Evolutionary conservation across 2,113 vertebrate genomes (phyloP), one percentile per base, ranked within the genome.

Genomic region (Hyaena hyaena): DNA sequence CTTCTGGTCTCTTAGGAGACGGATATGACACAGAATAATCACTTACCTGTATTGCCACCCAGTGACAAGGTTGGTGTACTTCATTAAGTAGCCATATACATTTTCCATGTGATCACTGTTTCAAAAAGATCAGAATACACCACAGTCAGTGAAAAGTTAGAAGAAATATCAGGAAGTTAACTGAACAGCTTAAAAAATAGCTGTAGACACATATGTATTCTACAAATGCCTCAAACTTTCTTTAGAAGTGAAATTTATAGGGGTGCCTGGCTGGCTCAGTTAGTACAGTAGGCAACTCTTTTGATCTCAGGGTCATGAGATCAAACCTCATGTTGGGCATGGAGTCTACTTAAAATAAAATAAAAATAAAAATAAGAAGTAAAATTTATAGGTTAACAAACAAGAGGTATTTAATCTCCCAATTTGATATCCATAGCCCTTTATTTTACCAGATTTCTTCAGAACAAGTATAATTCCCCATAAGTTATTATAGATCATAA

Each of bases 51-150:
- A 99, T 76, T 99, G 99, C 99, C 99, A 99, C 48, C 99, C 99
- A 63, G 99, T 99, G 92, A 99, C 99, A 4, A 99, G 99, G 98
- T 99, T 99, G 84, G 99, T 99, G 73, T 99, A 99, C 97, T 99
- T 99, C 99, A 99, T 99, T 97, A 99, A 98, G 97, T 99, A 99
- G 43, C 99, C 99, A 90, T 98, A 99, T 79, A 99, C 99, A 97
- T 99, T 99, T 98, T 99, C 99, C 99, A 99, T 99, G 98, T 99
- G 99, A 97, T 99, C 99, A 97, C 99, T 99, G 97, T 79, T 93
- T 80, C 76, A 97, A 95, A 88, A 95, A 95, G 66, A 97, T 87
- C 2, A 98, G 83, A 98, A 53, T 61, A 7, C 15, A 77, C 15
- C 77, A 43, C 65, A 94, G 55, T 98, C 28, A 98, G 81, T 74